Evolutionary conservation across 2,113 vertebrate genomes (phyloP), one percentile per base, ranked within the genome.

Genomic region (Poicephalus gulielmi): DNA sequence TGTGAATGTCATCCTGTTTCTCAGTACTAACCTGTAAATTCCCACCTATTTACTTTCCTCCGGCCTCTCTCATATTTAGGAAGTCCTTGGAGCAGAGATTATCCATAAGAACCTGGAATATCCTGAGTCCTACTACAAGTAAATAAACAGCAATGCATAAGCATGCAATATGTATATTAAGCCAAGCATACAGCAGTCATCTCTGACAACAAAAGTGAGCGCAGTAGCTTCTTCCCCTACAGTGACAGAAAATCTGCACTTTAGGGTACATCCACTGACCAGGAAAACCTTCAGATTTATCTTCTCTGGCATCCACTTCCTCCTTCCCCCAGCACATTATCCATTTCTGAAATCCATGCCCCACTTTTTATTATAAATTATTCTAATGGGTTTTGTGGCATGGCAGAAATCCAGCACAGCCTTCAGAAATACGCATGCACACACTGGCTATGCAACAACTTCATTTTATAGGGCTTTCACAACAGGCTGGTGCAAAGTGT

Each of bases 351-450:
- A 94, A 92, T 64, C 67, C 77, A 68, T 60, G 88, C 25, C 37
- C 74, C 62, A 35, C 63, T 86, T 95, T 94, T 97, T 53, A 92
- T 86, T 88, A 96, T 30, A 81, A 94, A 78, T 85, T 86, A 86
- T 92, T 95, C 81, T 78, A 90, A 96, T 96, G 85, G 87, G 60
- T 76, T 94, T 77, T 92, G 80, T 92, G 85, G 67, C 50, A 41
- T 50, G 74, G 92, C 93, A 97, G 63, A 92, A 96, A 95, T 92
- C 69, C 93, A 96, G 76, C 49, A 66, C n/a, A 95, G 88, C 66
- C 82, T 95, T 80, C 88, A 81, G 62, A 95, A 93, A 82, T 24
- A 66, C 0, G 7, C 10, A 30, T 19, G 67, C 41, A 47, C 28
- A 76, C 11, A 6, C 37, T 13, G 44, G 44, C 44, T 62, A 13